A percentile compares a stretch with the other conserved stretches of the same genome.
These are phyloP conservation scores for Drosophila flavopinicola DNA, from an alignment of 2,888 invertebrate species.

Conservation along the genomic window DNA sequence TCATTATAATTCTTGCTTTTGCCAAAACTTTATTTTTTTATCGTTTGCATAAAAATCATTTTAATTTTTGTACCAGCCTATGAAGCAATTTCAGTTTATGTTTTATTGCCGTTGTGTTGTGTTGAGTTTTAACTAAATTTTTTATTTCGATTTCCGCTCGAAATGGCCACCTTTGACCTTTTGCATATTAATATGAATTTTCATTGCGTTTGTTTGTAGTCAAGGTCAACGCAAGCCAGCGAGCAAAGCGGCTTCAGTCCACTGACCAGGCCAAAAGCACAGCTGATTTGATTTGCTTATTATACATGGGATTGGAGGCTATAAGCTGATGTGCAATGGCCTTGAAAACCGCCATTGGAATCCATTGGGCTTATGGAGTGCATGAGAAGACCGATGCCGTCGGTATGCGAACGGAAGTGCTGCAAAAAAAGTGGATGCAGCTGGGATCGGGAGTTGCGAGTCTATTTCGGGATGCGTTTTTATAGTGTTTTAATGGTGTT, in stretches of 20 bases:
- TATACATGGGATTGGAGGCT: not conserved
- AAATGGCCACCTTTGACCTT: constrained; percentile 54
- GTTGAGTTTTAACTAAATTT: constrained; percentile 13
- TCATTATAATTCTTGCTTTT: not conserved
- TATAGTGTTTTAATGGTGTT: constrained; percentile 25
- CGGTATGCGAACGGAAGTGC: constrained; percentile 29
- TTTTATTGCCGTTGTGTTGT: constrained; percentile 28
- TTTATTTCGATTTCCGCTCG: constrained; percentile 49
- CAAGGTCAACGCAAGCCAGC: constrained; percentile 23
- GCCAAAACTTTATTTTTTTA: constrained; percentile 2
- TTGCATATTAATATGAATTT: constrained; percentile 3
- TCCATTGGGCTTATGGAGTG: constrained; percentile 1
- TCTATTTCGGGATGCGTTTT: constrained; percentile 43
- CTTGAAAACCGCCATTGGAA: constrained; percentile 37
- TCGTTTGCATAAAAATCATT: too few relatives aligned
- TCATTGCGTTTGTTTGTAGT: not conserved
- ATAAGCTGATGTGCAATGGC: constrained; percentile 34
- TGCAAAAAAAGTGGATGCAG: not conserved
- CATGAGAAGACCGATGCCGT: constrained; percentile 10
- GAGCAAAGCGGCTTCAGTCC: not conserved
- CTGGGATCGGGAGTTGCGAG: constrained; percentile 4
- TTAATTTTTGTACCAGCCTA: too few relatives aligned
- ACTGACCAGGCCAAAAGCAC: constrained; percentile 2
- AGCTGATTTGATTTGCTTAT: constrained; percentile 4
- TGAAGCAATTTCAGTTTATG: not conserved